Conservation (phyloP, 2,113 vertebrate species). For the Eidolon helvum region DNA sequence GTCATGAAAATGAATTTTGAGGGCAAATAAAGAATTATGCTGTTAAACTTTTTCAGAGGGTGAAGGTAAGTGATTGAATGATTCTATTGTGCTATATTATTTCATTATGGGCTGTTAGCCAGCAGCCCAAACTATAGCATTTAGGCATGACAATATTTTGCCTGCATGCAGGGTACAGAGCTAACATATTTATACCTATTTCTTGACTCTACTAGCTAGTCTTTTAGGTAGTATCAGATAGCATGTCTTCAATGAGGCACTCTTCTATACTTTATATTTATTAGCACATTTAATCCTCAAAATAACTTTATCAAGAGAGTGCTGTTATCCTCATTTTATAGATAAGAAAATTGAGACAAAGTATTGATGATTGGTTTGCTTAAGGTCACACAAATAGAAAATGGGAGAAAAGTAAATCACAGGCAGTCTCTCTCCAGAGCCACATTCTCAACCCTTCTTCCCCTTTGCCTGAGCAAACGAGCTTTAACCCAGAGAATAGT, state of each 20-base stretch:
- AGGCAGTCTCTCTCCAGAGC: neutral
- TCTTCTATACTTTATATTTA: neutral
- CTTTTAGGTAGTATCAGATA: neutral
- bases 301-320: neutral
- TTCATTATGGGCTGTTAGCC: neutral
- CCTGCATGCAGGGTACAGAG: neutral
- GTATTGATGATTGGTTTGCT: neutral
- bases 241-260: neutral
- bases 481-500: neutral
- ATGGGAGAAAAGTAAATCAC: neutral
- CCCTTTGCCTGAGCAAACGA: neutral
- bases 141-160: neutral
- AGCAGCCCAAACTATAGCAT: neutral
- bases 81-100: neutral
- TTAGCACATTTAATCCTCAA: neutral
- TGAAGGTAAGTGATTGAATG: neutral
- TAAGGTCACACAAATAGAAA: neutral
- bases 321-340: neutral
- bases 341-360: neutral
- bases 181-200: neutral
- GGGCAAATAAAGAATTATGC: neutral
- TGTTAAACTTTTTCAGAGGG: neutral
- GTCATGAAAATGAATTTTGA: constrained; percentile 36
- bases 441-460: neutral
- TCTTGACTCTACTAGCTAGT: too few relatives aligned